Conservation (phyloP, 2,797 vertebrate genomes). For the Acanthiza pusilla region DNA sequence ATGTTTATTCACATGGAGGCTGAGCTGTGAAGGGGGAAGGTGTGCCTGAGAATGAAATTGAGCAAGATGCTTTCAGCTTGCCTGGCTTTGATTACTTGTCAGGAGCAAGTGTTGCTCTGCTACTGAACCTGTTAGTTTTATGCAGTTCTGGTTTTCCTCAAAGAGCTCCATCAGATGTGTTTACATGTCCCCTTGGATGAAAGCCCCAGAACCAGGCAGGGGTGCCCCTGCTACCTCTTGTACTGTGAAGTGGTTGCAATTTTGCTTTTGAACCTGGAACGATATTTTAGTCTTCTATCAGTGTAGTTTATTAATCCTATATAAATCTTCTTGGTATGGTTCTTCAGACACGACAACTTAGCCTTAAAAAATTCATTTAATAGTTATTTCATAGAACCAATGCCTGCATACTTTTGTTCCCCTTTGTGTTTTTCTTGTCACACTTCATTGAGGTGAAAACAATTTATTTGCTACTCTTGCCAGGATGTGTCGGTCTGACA, state of each 20-base stretch:
- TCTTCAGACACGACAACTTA: not conserved
- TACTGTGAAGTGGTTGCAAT: not conserved
- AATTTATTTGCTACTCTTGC: slow-evolving; percentile 11
- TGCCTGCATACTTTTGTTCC: not conserved
- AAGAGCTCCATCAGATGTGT: not conserved
- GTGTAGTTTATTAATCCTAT: not conserved
- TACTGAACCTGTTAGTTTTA: not conserved
- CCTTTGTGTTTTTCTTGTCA: not conserved
- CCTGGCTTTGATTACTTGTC: not conserved
- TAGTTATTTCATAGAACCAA: not conserved
- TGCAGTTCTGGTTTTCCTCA: not conserved
- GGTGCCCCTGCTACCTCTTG: not conserved
- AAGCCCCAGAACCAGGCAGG: not conserved
- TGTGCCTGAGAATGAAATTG: not conserved
- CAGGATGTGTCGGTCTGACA: not conserved
- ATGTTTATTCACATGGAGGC: not conserved
- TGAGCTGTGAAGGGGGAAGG: not conserved
- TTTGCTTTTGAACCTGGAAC: not conserved
- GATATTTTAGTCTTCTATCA: not conserved
- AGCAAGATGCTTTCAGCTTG: not conserved
- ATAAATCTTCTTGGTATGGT: not conserved
- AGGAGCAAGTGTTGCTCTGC: not conserved
- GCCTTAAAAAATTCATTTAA: not conserved
- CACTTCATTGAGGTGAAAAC: not conserved
- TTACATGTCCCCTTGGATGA: not conserved